These are phyloP conservation scores for Plectus sambesii DNA, from an alignment of 1,140 invertebrate genomes.

Conservation along the genomic window DNA sequence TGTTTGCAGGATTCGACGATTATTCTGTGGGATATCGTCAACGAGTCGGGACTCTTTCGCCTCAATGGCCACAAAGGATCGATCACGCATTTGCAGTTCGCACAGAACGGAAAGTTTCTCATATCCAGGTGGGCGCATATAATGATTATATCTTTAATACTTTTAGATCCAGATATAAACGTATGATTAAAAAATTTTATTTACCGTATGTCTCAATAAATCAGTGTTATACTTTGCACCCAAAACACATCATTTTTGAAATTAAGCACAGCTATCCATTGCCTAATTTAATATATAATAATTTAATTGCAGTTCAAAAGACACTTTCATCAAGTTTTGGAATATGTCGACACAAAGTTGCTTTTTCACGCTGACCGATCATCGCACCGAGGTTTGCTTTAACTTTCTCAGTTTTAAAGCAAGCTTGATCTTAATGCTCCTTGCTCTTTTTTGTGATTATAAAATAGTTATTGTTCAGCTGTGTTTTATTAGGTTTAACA, in stretches of 20 bases:
- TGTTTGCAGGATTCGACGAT: slow-evolving; percentile 50
- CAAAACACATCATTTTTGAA: no score
- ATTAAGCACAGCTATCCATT: no score
- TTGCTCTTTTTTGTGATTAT: no score
- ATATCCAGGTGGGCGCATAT: slow-evolving; percentile 58
- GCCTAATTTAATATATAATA: no score
- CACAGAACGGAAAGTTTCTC: slow-evolving; percentile 59
- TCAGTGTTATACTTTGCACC: no score
- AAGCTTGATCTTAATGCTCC: slow-evolving; percentile 54
- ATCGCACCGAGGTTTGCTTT: slow-evolving; percentile 52
- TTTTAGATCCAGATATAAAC: no score
- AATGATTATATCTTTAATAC: no score
- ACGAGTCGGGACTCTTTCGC: slow-evolving; percentile 72
- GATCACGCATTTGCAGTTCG: slow-evolving; percentile 74
- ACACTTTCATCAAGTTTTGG: slow-evolving; percentile 94
- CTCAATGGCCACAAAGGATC: slow-evolving; percentile 80
- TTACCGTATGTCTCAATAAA: no score
- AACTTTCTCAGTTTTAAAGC: slow-evolving; percentile 10
- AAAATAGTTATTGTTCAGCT: no score
- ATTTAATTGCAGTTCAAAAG: slow-evolving; percentile 61
- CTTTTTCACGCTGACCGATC: slow-evolving; percentile 71
- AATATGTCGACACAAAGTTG: slow-evolving; percentile 85
- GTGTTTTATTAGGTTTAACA: no score
- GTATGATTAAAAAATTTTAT: no score
- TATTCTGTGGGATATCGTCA: slow-evolving; percentile 84